phyloP scores from a whole-genome alignment of 2,113 vertebrate genomes.

The Ifrita kowaldi region DNA sequence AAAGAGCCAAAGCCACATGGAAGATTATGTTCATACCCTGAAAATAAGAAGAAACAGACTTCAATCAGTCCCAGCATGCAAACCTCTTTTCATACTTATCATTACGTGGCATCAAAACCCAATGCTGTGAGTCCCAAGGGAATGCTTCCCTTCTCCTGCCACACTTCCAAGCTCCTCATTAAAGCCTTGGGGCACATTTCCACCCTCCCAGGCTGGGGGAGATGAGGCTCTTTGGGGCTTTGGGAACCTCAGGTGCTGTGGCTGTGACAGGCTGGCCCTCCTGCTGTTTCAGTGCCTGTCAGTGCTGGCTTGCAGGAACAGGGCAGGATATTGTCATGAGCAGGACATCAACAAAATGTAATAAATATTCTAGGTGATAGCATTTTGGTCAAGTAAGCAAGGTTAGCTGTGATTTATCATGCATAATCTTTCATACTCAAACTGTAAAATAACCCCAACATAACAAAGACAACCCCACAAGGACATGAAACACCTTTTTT shows the following conservation, averaged over 20 bases:
- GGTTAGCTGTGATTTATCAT: background rate
- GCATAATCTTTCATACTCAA: background rate
- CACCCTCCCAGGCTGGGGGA: background rate
- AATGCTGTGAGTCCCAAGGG: background rate
- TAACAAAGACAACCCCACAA: background rate
- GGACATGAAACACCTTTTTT: background rate
- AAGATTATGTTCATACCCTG: constrained; percentile 97
- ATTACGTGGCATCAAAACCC: background rate
- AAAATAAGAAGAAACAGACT: constrained; percentile 50
- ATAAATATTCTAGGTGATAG: background rate
- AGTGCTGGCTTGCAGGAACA: background rate
- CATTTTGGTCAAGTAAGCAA: background rate
- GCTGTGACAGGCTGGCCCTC: background rate
- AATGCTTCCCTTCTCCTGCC: background rate
- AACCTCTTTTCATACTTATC: background rate
- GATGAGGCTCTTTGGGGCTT: background rate
- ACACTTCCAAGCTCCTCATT: background rate
- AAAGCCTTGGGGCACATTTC: background rate
- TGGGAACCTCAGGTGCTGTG: background rate
- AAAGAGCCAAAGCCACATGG: constrained; percentile 93
- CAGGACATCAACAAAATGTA: background rate
- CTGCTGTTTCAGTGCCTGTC: background rate
- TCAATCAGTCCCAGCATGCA: background rate
- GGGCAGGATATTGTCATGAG: background rate
- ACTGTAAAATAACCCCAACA: background rate